Conservation (phyloP, 1,140 invertebrate species). For the Cyclargus thomasi region DNA sequence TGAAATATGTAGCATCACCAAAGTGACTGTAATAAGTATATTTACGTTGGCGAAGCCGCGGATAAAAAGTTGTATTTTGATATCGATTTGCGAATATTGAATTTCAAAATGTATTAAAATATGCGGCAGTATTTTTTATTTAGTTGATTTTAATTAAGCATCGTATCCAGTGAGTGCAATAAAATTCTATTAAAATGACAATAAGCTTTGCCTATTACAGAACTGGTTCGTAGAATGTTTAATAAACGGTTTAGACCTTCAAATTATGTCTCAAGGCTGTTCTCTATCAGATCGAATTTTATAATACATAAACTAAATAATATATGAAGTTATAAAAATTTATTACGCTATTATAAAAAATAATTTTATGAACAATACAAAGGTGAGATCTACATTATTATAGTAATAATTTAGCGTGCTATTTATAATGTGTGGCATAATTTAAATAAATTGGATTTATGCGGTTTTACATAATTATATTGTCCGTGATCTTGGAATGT, state of each 20-base stretch:
- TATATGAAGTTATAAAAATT: constrained; percentile 2
- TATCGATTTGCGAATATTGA: too few species aligned
- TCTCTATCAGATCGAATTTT: neutral
- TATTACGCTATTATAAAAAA: neutral
- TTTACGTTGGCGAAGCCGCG: too few species aligned
- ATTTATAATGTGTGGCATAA: neutral
- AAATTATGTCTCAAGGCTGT: neutral
- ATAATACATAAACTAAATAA: neutral
- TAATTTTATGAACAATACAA: constrained; percentile 9
- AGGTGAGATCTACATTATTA: constrained; percentile 2
- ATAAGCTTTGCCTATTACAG: neutral
- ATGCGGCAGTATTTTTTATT: neutral
- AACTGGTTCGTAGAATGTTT: constrained; percentile 1
- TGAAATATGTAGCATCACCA: too few species aligned
- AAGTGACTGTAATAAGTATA: too few species aligned
- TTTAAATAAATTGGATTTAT: constrained; percentile 5
- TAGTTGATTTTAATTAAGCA: neutral
- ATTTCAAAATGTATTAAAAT: too few species aligned
- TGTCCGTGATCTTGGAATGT: neutral
- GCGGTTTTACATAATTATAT: neutral
- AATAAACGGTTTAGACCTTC: constrained; percentile 10
- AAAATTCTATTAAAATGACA: neutral
- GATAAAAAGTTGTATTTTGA: too few species aligned
- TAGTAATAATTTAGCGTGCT: neutral
- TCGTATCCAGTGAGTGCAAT: neutral